Conservation (phyloP, 2,888 invertebrate species). For the Leucozona laternaria region DNA sequence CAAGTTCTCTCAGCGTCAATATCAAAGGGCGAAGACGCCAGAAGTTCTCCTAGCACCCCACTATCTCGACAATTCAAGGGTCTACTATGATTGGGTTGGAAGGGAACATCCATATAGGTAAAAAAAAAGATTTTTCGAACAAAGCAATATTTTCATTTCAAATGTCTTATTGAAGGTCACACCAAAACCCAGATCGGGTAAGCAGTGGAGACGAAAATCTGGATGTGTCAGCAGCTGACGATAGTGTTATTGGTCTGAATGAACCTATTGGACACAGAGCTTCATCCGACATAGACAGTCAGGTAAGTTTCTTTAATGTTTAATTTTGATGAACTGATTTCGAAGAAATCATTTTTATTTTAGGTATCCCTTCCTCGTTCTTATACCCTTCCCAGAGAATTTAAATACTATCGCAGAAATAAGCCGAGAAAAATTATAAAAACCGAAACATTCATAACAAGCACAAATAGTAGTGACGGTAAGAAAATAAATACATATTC, state of each 20-base stretch:
- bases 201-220: conserved; percentile 78
- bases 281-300: conserved; percentile 90
- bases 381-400: conserved; percentile 93
- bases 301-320: conserved; percentile 84
- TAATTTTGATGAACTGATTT: not conserved
- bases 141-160: not conserved
- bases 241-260: conserved; percentile 76
- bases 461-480: conserved; percentile 95
- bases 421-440: conserved; percentile 86
- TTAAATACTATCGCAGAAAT: conserved; percentile 90
- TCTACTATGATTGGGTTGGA: conserved; percentile 84
- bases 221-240: conserved; percentile 77
- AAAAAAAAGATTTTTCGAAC: not conserved
- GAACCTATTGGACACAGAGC: conserved; percentile 75
- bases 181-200: conserved; percentile 55
- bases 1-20: conserved; percentile 80
- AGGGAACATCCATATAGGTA: conserved; percentile 78
- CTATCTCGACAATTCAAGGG: conserved; percentile 84
- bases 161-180: conserved; percentile 28
- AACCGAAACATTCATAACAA: conserved; percentile 89
- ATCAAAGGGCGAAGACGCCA: conserved; percentile 88
- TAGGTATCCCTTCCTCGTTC: conserved; percentile 92
- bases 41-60: conserved; percentile 92
- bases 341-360: not conserved
- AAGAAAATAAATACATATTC: conserved; percentile 35